phyloP scores from a whole-genome alignment of 2,888 invertebrate genomes.

The Gryllus longicercus region DNA sequence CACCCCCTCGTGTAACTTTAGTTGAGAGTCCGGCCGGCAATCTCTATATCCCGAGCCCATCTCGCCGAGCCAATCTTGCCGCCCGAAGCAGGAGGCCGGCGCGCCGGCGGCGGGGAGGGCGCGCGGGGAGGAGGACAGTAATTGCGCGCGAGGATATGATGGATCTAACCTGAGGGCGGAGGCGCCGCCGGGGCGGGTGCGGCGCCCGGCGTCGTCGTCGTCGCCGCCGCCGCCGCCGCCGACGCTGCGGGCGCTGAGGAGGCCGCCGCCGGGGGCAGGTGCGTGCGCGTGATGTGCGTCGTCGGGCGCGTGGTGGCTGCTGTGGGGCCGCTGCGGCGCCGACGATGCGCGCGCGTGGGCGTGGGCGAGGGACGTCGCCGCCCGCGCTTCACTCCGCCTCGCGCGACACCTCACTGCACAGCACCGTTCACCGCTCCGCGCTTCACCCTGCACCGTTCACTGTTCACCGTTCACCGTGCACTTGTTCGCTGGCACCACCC shows the following conservation, averaged over 20 bases:
- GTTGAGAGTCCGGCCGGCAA: slow-evolving; percentile 17
- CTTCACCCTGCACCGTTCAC: no score
- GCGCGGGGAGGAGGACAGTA: not conserved
- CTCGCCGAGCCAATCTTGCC: slow-evolving; percentile 1
- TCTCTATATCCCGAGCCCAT: slow-evolving; percentile 9
- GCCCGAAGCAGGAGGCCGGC: not conserved
- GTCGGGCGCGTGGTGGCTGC: not conserved
- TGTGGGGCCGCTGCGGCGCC: not conserved
- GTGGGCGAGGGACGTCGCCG: not conserved
- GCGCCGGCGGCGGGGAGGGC: not conserved
- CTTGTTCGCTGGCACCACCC: no score
- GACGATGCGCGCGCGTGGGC: not conserved
- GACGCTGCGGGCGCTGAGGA: not conserved
- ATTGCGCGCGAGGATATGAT: not conserved
- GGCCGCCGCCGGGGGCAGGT: no score
- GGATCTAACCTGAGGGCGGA: slow-evolving; percentile 1
- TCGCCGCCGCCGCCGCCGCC: not conserved
- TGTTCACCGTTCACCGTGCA: no score
- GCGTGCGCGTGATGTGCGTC: not conserved
- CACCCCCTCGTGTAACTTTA: not conserved
- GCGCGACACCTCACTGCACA: not conserved
- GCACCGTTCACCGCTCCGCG: no score
- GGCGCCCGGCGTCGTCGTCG: not conserved
- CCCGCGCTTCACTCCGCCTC: not conserved
- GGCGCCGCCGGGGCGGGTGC: not conserved